Conservation (phyloP, 1,140 invertebrate genomes). For the Heliconius melpomene region DNA sequence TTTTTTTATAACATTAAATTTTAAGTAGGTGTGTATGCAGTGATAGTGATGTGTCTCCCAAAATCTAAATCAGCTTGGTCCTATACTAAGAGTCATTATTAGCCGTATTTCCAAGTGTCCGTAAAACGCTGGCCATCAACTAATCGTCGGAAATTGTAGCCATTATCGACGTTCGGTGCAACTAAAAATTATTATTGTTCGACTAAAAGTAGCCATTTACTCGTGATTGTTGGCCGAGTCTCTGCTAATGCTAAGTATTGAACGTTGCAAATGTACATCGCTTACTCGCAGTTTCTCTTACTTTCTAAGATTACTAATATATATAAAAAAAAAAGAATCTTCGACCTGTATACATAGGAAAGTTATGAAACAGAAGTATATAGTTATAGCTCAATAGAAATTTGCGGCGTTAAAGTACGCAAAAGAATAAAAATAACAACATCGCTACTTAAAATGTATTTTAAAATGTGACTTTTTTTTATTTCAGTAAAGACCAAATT, state of each 20-base stretch:
- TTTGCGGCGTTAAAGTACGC: too few species aligned
- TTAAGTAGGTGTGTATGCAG: background rate
- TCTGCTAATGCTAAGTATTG: conserved; percentile 33
- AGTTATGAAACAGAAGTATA: too few species aligned
- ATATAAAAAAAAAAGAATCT: too few species aligned
- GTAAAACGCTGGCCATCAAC: conserved; percentile 62
- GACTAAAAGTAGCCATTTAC: conserved; percentile 75
- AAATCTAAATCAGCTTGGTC: background rate
- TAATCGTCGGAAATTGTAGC: conserved; percentile 78
- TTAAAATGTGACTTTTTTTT: background rate
- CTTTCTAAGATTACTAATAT: too few species aligned
- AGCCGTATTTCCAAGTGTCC: conserved; percentile 70
- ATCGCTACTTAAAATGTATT: background rate
- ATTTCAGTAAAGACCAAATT: background rate
- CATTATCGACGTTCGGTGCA: conserved; percentile 74
- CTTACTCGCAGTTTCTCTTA: background rate
- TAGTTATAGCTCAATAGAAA: too few species aligned
- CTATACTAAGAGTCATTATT: conserved; percentile 47
- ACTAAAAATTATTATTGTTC: conserved; percentile 79
- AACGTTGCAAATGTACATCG: conserved; percentile 32
- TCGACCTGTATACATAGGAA: too few species aligned
- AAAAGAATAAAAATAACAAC: background rate
- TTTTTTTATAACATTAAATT: background rate
- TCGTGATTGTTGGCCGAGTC: conserved; percentile 53
- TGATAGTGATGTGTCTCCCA: background rate